Base-by-base conservation (phyloP, 2,797 vertebrate species). In the Rhinogobio ventralis region DNA sequence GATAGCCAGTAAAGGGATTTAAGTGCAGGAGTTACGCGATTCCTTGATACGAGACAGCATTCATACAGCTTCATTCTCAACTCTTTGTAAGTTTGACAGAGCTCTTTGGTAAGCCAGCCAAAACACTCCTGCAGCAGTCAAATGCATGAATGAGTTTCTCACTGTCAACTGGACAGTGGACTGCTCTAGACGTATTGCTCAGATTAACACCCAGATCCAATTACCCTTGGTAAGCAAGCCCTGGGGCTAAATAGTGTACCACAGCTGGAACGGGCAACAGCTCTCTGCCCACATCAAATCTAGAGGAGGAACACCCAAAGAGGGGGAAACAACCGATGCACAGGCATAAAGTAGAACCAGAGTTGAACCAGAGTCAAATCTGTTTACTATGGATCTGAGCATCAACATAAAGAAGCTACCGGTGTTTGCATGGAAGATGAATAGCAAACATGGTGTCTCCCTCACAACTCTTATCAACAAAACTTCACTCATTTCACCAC, bases 151-250 rank as follows among this genome's bases (percentile, higher is more conserved):
- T 72, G 79, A 82, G 36, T 28, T 82, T 64, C 51, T 81, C 85
- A 77, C 69, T n/a, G 42, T 68, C 68, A 60, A 46, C 82, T 57
- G 33, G 60, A 57, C 49, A 57, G 66, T 71, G 33, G 23, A 81
- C 79, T 39, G n/a, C 67, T 45, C 33, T 71, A 60, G 75, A 89
- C 78, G 79, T 73, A 81, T 85, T 86, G 75, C 80, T 36, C 69
- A 77, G 81, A 89, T 88, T 83, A 87, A 74, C 88, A 80, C 82
- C 77, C 46, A 78, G 87, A 84, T 87, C 85, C 86, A 83, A 83
- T 88, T 85, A 84, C 88, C 71, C 74, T 73, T 45, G 81, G 77
- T 86, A 87, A 89, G 81, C 78, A 84, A 77, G 73, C 64, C 60
- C 72, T 64, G 33, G 68, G 78, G 79, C 72, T 72, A 72, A 62